Conservation (phyloP, 1,140 invertebrate species). For the Choristoneura fumiferana region DNA sequence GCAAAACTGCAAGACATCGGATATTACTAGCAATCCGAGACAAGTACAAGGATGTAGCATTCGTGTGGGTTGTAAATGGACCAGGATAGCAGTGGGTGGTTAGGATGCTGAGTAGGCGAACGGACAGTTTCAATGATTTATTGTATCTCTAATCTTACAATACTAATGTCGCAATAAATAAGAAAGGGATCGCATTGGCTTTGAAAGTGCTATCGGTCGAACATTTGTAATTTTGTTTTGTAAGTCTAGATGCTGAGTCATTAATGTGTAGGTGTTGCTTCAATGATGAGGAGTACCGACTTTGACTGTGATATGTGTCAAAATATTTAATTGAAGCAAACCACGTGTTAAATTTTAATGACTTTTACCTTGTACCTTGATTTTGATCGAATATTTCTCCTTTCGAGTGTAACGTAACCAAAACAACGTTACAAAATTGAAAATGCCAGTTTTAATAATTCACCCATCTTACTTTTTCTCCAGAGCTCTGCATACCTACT, state of each 20-base stretch:
- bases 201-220: conserved; percentile 2
- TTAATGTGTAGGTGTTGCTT: not conserved
- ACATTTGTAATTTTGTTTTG: not conserved
- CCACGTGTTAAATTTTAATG: too few species aligned
- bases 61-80: conserved; percentile 30
- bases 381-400: too few species aligned
- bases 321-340: too few species aligned
- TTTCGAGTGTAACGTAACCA: too few species aligned
- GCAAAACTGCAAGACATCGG: conserved; percentile 10
- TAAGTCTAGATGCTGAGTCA: not conserved
- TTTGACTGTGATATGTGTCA: too few species aligned
- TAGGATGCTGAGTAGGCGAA: conserved; percentile 32
- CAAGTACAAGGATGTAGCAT: conserved; percentile 12
- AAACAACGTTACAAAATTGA: too few species aligned
- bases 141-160: conserved; percentile 37
- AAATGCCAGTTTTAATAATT: too few species aligned
- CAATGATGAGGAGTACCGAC: not conserved
- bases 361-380: too few species aligned
- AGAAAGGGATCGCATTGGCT: conserved; percentile 5
- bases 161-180: conserved; percentile 37
- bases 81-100: conserved; percentile 27
- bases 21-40: conserved; percentile 10
- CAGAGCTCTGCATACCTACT: too few species aligned
- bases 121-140: conserved; percentile 35
- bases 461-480: too few species aligned